Percentiles rank a stretch among this genome's conserved stretches.
These are phyloP conservation scores for Taenaris catops DNA, from an alignment of 2,888 invertebrate genomes.

Conservation along the genomic window DNA sequence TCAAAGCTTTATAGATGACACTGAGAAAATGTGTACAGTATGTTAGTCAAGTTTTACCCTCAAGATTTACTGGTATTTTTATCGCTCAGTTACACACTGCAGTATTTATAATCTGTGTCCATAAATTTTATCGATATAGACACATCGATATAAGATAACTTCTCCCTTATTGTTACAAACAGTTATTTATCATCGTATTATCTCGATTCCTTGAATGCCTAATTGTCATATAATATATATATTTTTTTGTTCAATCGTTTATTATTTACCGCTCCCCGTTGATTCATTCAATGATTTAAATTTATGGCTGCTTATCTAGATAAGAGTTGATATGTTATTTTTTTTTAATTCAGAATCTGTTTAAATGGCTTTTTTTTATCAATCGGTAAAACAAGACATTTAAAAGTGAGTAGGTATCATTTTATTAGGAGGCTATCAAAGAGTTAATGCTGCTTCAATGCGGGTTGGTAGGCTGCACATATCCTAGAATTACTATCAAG, in stretches of 20 bases:
- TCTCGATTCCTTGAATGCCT: constrained; percentile 11
- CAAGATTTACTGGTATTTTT: constrained; percentile 22
- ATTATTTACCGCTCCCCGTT: constrained; percentile 1
- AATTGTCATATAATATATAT: constrained; percentile 8
- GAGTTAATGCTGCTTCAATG: too few relatives aligned
- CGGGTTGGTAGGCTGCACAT: too few relatives aligned
- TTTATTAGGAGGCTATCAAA: too few relatives aligned
- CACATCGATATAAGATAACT: constrained; percentile 10
- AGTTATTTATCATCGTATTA: constrained; percentile 13
- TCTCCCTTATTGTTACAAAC: constrained; percentile 3
- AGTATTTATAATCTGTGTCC: constrained; percentile 9
- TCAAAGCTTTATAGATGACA: too few relatives aligned
- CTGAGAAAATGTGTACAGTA: too few relatives aligned
- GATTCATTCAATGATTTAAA: constrained; percentile 3
- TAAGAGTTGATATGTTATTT: too few relatives aligned
- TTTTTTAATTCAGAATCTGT: too few relatives aligned
- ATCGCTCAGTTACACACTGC: constrained; percentile 11
- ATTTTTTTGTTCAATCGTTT: constrained; percentile 1
- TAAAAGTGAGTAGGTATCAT: too few relatives aligned
- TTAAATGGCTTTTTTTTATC: too few relatives aligned
- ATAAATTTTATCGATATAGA: constrained; percentile 13
- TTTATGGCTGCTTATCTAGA: too few relatives aligned
- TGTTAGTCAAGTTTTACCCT: constrained; percentile 1
- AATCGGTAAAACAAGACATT: too few relatives aligned
- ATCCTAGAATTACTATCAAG: too few relatives aligned